These are phyloP conservation scores for Machaerirhynchus nigripectus DNA, from an alignment of 2,113 vertebrate species.

Conservation along the genomic window DNA sequence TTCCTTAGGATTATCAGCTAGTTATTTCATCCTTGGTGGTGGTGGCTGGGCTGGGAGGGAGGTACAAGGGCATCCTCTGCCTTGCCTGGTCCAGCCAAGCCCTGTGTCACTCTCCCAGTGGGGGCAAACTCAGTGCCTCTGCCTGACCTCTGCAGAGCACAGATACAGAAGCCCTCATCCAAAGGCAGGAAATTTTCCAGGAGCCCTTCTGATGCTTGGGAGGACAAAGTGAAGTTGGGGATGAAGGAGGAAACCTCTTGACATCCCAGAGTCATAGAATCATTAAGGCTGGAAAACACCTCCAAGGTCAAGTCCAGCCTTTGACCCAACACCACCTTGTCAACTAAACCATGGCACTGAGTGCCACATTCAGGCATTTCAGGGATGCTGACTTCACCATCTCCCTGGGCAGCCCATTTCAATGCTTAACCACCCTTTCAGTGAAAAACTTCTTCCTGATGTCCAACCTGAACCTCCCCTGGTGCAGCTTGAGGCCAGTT, in stretches of 20 bases:
- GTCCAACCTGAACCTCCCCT: not conserved
- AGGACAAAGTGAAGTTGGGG: not conserved
- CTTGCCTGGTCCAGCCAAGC: not conserved
- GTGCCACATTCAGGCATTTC: not conserved
- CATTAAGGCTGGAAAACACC: not conserved
- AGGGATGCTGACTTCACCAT: not conserved
- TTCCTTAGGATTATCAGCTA: conserved; percentile 8
- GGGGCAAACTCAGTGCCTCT: not conserved
- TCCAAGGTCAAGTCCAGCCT: not conserved
- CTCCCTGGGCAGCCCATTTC: not conserved
- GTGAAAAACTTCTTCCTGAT: not conserved
- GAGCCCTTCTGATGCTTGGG: not conserved
- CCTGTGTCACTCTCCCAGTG: accelerated
- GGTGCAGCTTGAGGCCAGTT: not conserved
- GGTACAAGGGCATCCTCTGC: not conserved
- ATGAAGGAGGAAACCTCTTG: not conserved
- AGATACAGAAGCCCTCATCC: not conserved
- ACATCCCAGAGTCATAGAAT: not conserved
- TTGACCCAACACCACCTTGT: not conserved
- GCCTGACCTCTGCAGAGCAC: not conserved
- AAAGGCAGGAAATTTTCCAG: not conserved
- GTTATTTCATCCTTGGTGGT: not conserved
- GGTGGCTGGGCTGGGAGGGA: not conserved
- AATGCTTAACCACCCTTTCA: not conserved
- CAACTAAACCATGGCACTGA: not conserved